phyloP scores from a whole-genome alignment of 2,888 invertebrate species.

The Galeopsomyia nigrocyanea region DNA sequence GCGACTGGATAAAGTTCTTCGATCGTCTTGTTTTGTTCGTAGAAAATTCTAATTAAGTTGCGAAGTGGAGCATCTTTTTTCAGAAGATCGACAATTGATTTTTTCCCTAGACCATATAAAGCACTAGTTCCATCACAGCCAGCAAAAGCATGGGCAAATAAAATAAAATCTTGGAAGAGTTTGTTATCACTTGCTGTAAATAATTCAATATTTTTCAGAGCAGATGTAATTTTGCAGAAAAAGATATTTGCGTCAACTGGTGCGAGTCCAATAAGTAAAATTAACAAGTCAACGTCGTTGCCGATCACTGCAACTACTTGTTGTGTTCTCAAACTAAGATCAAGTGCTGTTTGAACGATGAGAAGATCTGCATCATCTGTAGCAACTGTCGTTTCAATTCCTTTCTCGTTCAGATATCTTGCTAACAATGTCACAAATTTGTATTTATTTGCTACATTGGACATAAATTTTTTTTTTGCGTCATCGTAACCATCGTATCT shows the following conservation, averaged over 20 bases:
- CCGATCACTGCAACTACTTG: constrained; percentile 31
- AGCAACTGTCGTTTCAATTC: constrained; percentile 41
- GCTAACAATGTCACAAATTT: constrained; percentile 42
- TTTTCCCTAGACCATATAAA: too few species aligned
- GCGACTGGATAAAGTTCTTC: too few species aligned
- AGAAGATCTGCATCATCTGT: constrained; percentile 48
- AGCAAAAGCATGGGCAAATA: too few species aligned
- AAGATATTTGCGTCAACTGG: too few species aligned
- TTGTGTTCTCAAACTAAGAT: neutral
- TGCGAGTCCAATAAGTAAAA: constrained; percentile 35
- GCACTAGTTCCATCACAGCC: too few species aligned
- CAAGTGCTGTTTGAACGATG: constrained; percentile 42
- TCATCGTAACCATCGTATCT: constrained; percentile 39
- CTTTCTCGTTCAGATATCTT: constrained; percentile 21
- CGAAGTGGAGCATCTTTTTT: too few species aligned
- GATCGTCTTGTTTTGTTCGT: too few species aligned
- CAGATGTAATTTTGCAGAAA: too few species aligned
- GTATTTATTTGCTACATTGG: constrained; percentile 49
- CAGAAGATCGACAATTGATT: too few species aligned
- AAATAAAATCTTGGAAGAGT: too few species aligned
- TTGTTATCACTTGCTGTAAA: too few species aligned
- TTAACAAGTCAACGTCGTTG: constrained; percentile 37
- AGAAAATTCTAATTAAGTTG: too few species aligned
- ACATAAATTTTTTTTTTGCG: constrained; percentile 48
- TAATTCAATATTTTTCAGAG: neutral